Percentiles rank a stretch among this genome's conserved stretches.
Conservation (phyloP, 2,113 vertebrate genomes). For the Myotis lucifugus region DNA sequence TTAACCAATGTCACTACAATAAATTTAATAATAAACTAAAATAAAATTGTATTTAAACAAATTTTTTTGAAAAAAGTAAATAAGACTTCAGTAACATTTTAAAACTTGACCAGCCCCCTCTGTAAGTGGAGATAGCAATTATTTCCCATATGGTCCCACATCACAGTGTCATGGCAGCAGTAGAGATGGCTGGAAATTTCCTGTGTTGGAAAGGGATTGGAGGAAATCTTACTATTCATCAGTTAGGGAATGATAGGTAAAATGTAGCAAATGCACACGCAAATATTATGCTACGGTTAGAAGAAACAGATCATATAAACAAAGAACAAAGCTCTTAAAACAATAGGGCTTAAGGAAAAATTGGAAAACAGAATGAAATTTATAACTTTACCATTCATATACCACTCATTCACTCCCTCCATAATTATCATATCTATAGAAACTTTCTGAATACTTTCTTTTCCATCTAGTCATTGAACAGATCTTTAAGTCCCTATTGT, state of each 20-base stretch:
- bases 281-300: not conserved
- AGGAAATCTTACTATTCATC: not conserved
- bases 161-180: not conserved
- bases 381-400: not conserved
- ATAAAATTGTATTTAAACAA: not conserved
- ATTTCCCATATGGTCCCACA: not conserved
- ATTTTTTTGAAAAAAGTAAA: not conserved
- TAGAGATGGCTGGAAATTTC: not conserved
- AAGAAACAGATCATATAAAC: conserved; percentile 35
- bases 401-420: not conserved
- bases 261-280: not conserved
- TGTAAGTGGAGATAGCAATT: not conserved
- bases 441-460: not conserved
- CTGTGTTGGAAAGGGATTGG: not conserved
- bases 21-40: not conserved
- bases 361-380: conserved; percentile 6
- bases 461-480: not conserved
- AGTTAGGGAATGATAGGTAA: conserved; percentile 14
- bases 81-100: not conserved
- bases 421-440: not conserved
- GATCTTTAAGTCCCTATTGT: not conserved
- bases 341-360: not conserved
- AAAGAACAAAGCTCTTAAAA: conserved; percentile 25
- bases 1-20: not conserved
- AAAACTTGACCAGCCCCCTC: not conserved